Conservation (phyloP, 1,140 invertebrate species). For the Drosophila chauvacae region DNA sequence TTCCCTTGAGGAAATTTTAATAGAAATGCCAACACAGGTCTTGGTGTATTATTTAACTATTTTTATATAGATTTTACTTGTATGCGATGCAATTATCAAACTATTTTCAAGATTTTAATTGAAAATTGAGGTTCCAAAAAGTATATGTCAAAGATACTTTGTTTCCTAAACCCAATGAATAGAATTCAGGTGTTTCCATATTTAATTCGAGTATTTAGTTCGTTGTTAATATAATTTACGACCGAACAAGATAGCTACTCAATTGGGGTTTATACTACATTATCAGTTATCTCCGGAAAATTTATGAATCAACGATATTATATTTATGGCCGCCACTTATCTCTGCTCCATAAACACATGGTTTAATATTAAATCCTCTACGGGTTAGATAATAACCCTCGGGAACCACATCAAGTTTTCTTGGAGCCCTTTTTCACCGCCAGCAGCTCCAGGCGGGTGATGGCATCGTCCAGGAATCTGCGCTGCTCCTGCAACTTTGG, state of each 20-base stretch:
- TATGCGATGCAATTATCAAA: too few relatives aligned
- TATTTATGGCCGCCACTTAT: constrained; percentile 5
- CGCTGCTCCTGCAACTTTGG: constrained; percentile 61
- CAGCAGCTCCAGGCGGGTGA: constrained; percentile 55
- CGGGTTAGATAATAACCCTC: neutral
- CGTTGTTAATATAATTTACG: neutral
- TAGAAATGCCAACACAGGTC: neutral
- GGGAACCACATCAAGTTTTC: neutral
- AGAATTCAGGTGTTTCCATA: neutral
- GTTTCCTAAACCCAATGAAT: neutral
- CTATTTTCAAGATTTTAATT: neutral
- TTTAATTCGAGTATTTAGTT: neutral
- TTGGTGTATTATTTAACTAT: neutral
- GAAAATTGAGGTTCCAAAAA: neutral
- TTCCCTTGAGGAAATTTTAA: neutral
- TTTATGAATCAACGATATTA: neutral
- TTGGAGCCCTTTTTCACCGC: constrained; percentile 30
- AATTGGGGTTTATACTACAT: neutral
- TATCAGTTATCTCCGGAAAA: neutral
- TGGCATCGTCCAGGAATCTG: constrained; percentile 61
- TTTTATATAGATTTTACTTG: neutral
- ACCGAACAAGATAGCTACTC: neutral
- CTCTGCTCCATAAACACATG: neutral
- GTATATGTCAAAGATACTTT: neutral
- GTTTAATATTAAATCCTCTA: neutral